Evolutionary conservation across 2,888 invertebrate species (phyloP), one percentile per base, ranked within the genome.

Genomic region (Conus canariensis): DNA sequence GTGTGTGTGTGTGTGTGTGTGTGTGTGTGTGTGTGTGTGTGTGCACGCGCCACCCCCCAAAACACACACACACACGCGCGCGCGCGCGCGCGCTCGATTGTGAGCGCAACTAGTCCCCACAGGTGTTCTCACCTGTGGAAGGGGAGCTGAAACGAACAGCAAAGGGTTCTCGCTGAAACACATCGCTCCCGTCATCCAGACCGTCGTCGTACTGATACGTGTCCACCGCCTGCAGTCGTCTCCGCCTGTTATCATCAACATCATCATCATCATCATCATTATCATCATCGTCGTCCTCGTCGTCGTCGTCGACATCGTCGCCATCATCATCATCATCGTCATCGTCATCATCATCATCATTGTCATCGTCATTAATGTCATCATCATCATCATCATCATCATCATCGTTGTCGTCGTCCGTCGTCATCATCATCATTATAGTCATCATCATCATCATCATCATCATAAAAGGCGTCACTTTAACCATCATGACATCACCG

Each of bases 101-200:
- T 4, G 45, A 45, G 45, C 45, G 45, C n/a, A 2, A 77, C 45
- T 45, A 4, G 45, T 45, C 45, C 45, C 45, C 30, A 12, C 45
- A 30, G 5, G 58, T 1, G 22, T 12, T 9, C 60, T 67, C 88
- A 94, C 94, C 93, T 87, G 94, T 92, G 77, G 90, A 91, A 12
- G 91, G 91, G 5, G 93, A 92, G 1, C 85, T 19, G 85, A 95
- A 94, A n/a, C 92, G 90, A 6, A 94, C 94, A 59, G 93, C 93
- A 89, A 93, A 95, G 9, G 95, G 95, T 88, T 94, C 94, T 30
- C 95, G 89, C 83, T 95, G 94, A 92, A 95, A 95, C 4, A 90
- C 77, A 89, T 95, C 94, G 1, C 90, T 88, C 19, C 93, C 92
- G 82, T 92, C 90, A 74, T 92, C 93, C 8, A 70, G 83, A 3